These are phyloP conservation scores for Macrosteles quadrilineatus DNA, from an alignment of 1,140 invertebrate genomes.

Conservation along the genomic window DNA sequence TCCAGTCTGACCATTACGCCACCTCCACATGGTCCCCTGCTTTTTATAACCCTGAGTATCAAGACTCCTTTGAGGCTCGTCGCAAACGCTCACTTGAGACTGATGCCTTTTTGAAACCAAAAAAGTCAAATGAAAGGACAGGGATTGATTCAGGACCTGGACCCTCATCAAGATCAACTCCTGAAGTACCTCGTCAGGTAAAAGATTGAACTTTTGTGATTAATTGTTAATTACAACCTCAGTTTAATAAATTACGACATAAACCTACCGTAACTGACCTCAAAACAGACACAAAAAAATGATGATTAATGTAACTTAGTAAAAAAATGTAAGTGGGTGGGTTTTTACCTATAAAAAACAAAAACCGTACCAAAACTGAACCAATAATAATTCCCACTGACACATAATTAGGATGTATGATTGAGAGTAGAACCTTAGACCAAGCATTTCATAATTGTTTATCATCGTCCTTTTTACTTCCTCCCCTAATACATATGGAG, in stretches of 20 bases:
- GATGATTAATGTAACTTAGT: too few species aligned
- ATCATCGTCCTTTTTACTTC: too few species aligned
- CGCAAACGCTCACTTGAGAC: slow-evolving; percentile 25
- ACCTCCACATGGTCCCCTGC: slow-evolving; percentile 10
- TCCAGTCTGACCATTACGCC: slow-evolving; percentile 40
- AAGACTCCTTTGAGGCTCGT: slow-evolving; percentile 13
- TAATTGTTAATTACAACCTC: neutral
- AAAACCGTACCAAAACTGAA: too few species aligned
- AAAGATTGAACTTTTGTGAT: neutral
- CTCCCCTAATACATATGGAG: too few species aligned
- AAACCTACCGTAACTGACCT: too few species aligned
- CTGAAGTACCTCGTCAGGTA: slow-evolving; percentile 2
- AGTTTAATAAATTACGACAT: neutral
- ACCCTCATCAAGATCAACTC: neutral
- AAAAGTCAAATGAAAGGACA: slow-evolving; percentile 1
- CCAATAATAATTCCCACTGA: too few species aligned
- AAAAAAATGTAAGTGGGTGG: too few species aligned
- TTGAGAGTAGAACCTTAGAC: too few species aligned
- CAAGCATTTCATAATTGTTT: too few species aligned
- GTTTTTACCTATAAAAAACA: too few species aligned
- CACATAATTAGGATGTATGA: too few species aligned
- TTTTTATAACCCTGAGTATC: neutral
- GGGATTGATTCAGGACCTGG: neutral
- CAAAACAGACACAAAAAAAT: too few species aligned
- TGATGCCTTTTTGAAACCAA: slow-evolving; percentile 25